Percentiles rank a stretch among this genome's conserved stretches.
Evolutionary conservation across 2,888 invertebrate genomes (phyloP).

Genomic region (Maniola hyperantus): DNA sequence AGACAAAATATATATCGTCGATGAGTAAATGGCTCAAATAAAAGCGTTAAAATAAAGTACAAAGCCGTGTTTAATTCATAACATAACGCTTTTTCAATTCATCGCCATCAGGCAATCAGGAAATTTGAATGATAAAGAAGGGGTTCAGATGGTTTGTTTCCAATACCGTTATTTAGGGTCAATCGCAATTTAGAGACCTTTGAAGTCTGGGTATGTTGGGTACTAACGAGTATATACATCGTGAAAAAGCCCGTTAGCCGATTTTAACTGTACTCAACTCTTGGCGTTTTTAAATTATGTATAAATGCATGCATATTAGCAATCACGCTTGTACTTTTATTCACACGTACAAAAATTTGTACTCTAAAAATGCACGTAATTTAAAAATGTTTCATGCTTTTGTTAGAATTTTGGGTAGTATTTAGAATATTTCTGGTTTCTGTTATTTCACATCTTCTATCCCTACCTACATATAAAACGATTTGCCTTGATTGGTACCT

Average conservation of each 20-base stretch:
- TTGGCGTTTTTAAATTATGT: slow-evolving; percentile 25
- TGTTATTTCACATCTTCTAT: not conserved
- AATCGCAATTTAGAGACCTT: slow-evolving; percentile 33
- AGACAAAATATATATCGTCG: not conserved
- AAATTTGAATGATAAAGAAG: slow-evolving; percentile 32
- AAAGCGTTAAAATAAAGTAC: not conserved
- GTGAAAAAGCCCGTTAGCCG: slow-evolving; percentile 27
- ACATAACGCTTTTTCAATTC: not conserved
- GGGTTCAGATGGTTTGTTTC: slow-evolving; percentile 32
- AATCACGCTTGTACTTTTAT: slow-evolving; percentile 19
- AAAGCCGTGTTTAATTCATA: not conserved
- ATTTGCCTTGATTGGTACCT: no score
- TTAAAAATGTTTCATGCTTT: slow-evolving; percentile 6
- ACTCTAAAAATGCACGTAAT: slow-evolving; percentile 3
- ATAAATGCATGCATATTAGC: slow-evolving; percentile 28
- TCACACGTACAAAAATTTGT: not conserved
- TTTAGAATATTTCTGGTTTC: not conserved
- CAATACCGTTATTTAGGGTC: slow-evolving; percentile 37
- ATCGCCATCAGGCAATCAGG: slow-evolving; percentile 6
- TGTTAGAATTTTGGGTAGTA: not conserved
- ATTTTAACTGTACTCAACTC: slow-evolving; percentile 18
- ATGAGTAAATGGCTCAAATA: not conserved
- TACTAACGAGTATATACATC: no score
- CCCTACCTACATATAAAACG: no score
- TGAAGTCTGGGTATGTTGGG: slow-evolving; percentile 11